These are phyloP conservation scores for Chymomyza procnemis DNA, from an alignment of 2,888 invertebrate genomes.

Conservation along the genomic window DNA sequence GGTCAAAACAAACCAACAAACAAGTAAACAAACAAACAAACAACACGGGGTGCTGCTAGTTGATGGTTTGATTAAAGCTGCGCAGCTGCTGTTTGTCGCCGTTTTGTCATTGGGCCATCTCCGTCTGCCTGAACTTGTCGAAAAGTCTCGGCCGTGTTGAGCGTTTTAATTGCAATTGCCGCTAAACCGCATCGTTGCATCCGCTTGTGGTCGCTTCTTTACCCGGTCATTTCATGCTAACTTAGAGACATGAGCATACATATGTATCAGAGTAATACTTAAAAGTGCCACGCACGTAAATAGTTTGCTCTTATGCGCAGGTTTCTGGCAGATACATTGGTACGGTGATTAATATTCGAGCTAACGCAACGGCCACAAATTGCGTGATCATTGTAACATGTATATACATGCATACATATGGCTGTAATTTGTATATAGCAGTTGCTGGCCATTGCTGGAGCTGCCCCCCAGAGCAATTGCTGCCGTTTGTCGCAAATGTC, in stretches of 20 bases:
- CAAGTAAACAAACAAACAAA: background rate
- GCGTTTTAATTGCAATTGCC: constrained; percentile 8
- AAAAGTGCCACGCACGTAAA: constrained; percentile 1
- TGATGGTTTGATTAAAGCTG: constrained; percentile 9
- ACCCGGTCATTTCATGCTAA: background rate
- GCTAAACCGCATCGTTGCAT: constrained; percentile 1
- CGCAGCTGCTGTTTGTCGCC: background rate
- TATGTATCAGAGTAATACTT: too few relatives aligned
- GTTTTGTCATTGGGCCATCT: background rate
- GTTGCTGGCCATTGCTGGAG: background rate
- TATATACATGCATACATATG: background rate
- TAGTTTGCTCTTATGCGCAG: background rate
- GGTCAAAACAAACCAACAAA: constrained; percentile 5
- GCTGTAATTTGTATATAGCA: background rate
- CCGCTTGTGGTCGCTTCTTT: background rate
- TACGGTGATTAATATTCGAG: constrained; percentile 2
- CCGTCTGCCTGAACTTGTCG: constrained; percentile 8
- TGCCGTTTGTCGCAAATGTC: constrained; percentile 59
- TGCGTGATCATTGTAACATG: constrained; percentile 3
- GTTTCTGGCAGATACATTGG: background rate
- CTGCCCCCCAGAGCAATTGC: constrained; percentile 6
- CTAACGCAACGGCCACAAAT: background rate
- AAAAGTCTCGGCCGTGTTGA: background rate
- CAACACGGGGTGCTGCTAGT: background rate
- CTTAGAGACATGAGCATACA: too few relatives aligned